phyloP scores from a whole-genome alignment of 2,888 invertebrate genomes.

The Malacosoma neustria region DNA sequence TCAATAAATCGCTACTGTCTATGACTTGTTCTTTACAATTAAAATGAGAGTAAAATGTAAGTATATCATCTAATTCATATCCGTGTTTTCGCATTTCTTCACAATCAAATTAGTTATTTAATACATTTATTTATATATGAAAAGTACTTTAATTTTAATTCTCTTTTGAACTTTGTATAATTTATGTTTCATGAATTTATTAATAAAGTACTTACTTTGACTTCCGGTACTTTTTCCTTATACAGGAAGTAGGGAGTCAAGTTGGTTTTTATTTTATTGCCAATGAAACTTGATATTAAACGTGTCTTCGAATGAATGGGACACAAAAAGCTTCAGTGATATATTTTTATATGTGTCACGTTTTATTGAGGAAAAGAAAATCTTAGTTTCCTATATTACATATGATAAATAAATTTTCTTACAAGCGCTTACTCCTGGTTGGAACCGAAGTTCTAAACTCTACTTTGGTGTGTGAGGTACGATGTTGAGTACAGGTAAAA shows the following conservation, averaged over 20 bases:
- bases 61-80: constrained; percentile 42
- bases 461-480: too few relatives aligned
- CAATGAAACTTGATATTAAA: neutral
- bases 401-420: too few relatives aligned
- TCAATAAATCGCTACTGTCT: neutral
- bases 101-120: constrained; percentile 19
- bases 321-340: too few relatives aligned
- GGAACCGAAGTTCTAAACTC: too few relatives aligned
- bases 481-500: too few relatives aligned
- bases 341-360: too few relatives aligned
- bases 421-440: too few relatives aligned
- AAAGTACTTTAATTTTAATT: constrained; percentile 8
- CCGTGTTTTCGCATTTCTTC: constrained; percentile 28
- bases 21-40: neutral
- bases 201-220: neutral
- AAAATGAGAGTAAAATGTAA: neutral
- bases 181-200: constrained; percentile 4
- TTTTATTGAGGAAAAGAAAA: too few relatives aligned
- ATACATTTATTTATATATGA: constrained; percentile 15
- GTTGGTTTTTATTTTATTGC: neutral
- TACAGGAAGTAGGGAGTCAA: neutral
- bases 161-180: constrained; percentile 4
- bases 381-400: too few relatives aligned
- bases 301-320: neutral
- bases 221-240: neutral